Evolutionary conservation across 2,113 vertebrate genomes (phyloP).

Genomic region (Myxocyprinus asiaticus): DNA sequence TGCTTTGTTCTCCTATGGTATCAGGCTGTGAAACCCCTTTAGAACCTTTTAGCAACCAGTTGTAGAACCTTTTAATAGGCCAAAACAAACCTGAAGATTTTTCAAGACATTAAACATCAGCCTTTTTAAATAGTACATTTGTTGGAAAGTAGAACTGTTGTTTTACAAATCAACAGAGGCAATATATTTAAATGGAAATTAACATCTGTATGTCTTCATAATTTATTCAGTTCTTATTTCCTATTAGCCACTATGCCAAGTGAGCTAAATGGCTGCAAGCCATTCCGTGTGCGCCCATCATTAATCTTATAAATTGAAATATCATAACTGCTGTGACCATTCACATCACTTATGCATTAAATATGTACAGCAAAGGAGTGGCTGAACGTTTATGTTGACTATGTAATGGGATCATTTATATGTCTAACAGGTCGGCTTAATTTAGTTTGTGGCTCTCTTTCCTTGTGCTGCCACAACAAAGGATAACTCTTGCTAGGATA

Average conservation of each 20-base stretch:
- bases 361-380: constrained; percentile 3
- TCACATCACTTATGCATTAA: neutral
- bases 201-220: neutral
- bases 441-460: constrained; percentile 67
- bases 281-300: neutral
- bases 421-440: constrained; percentile 68
- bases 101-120: neutral
- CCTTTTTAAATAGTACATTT: neutral
- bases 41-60: too few relatives aligned
- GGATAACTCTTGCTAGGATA: constrained; percentile 57
- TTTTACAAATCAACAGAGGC: neutral
- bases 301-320: constrained; percentile 22
- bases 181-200: constrained; percentile 1
- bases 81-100: neutral
- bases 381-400: constrained; percentile 6
- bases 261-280: constrained; percentile 13
- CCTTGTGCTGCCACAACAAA: constrained; percentile 74
- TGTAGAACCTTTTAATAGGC: too few relatives aligned
- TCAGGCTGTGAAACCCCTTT: too few relatives aligned
- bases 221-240: neutral
- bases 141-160: neutral
- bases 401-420: constrained; percentile 5
- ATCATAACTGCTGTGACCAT: constrained; percentile 14
- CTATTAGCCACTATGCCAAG: neutral
- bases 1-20: too few relatives aligned